Evolutionary conservation across 2,888 invertebrate species (phyloP), one percentile per base, ranked within the genome.

Genomic region (Dascillus cervinus): DNA sequence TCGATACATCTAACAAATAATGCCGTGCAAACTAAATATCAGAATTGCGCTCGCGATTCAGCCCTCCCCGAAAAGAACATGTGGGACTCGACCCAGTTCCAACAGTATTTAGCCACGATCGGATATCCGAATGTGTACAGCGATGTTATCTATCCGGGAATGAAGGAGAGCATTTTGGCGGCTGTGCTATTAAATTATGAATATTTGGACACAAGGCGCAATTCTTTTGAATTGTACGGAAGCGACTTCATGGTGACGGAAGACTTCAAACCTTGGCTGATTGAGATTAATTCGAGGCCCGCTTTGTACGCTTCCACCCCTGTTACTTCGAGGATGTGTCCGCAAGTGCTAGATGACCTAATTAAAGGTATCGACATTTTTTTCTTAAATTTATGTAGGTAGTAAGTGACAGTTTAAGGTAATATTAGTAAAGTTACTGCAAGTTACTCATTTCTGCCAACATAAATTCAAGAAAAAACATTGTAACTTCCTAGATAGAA

Each of bases 351-450:
- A 10, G 79, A 86, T 49, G 92, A 94, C 65, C 73, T 87, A 11
- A 72, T 94, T 29, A 92, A 90, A 79, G 91, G 91, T 79, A 59
- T n/a, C n/a, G n/a, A n/a, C n/a, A n/a, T n/a, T n/a, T n/a, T n/a
- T n/a, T n/a, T n/a, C n/a, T n/a, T n/a, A n/a, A n/a, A n/a, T n/a
- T n/a, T n/a, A n/a, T n/a, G n/a, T n/a, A n/a, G n/a, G n/a, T n/a
- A n/a, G n/a, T n/a, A n/a, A n/a, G n/a, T n/a, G n/a, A n/a, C n/a
- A n/a, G n/a, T n/a, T n/a, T n/a, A n/a, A n/a, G n/a, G n/a, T n/a
- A n/a, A n/a, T n/a, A n/a, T n/a, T n/a, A n/a, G n/a, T n/a, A n/a
- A n/a, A n/a, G n/a, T n/a, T n/a, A n/a, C n/a, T n/a, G n/a, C n/a
- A n/a, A n/a, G n/a, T n/a, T n/a, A n/a, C n/a, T n/a, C n/a, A n/a